Conservation (phyloP, 2,888 invertebrate species). For the Pardosa pseudoannulata region DNA sequence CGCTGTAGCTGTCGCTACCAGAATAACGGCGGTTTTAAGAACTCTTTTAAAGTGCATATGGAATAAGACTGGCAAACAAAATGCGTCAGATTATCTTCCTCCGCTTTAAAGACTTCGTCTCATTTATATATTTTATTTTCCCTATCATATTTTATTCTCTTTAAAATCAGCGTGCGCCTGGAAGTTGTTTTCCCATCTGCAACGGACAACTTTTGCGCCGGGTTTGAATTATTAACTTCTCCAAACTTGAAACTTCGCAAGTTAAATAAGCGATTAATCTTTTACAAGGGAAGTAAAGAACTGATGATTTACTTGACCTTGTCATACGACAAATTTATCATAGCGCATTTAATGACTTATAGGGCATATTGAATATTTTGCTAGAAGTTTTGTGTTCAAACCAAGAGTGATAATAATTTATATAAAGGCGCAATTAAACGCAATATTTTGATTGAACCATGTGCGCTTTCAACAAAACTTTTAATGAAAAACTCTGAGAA, state of each 20-base stretch:
- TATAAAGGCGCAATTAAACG: no score
- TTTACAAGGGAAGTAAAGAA: neutral
- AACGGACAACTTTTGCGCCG: slow-evolving; percentile 35
- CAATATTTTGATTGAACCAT: no score
- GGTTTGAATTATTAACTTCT: slow-evolving; percentile 41
- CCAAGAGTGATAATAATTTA: neutral
- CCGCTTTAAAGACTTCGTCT: neutral
- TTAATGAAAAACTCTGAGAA: no score
- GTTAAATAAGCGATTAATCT: slow-evolving; percentile 9
- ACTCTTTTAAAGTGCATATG: neutral
- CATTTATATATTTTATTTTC: neutral
- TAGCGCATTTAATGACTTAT: neutral
- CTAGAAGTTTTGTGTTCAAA: neutral
- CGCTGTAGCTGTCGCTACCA: slow-evolving; percentile 21
- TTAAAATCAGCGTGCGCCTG: slow-evolving; percentile 1
- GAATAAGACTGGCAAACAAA: neutral
- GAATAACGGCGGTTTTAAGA: neutral
- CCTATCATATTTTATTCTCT: neutral
- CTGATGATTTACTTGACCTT: neutral
- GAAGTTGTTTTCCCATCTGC: slow-evolving; percentile 33
- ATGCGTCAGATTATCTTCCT: neutral
- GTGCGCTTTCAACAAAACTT: no score
- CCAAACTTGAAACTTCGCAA: neutral
- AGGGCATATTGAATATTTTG: neutral
- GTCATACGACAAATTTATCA: neutral